Conservation (phyloP, 2,888 invertebrate species). For the Leuctra nigra region DNA sequence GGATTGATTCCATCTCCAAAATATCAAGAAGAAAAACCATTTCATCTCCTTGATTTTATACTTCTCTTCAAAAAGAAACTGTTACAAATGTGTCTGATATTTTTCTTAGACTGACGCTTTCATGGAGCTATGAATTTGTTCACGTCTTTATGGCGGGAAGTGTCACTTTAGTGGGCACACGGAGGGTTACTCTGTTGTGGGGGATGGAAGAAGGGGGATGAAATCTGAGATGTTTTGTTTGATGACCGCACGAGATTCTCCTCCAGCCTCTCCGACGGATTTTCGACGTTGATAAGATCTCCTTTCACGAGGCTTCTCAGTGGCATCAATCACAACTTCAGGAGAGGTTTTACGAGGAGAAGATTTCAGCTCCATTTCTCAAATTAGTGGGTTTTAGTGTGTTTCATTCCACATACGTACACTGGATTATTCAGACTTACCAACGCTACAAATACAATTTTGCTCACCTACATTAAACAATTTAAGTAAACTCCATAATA, state of each 20-base stretch:
- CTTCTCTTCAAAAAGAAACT: too few relatives aligned
- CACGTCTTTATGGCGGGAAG: background rate
- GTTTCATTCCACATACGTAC: too few relatives aligned
- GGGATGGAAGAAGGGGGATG: background rate
- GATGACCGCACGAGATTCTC: background rate
- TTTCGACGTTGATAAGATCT: background rate
- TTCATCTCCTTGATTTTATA: too few relatives aligned
- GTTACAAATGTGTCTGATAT: too few relatives aligned
- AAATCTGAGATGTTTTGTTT: constrained; percentile 8
- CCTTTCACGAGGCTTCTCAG: too few relatives aligned
- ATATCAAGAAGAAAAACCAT: too few relatives aligned
- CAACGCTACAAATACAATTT: too few relatives aligned
- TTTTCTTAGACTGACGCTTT: too few relatives aligned
- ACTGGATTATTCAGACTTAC: too few relatives aligned
- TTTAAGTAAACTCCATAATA: too few relatives aligned
- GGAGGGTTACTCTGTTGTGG: background rate
- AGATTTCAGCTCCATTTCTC: background rate
- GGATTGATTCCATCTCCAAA: too few relatives aligned
- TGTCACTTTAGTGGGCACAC: constrained; percentile 10
- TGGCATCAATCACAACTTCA: background rate
- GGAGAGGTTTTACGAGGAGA: background rate
- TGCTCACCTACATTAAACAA: too few relatives aligned
- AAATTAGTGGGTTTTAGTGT: background rate
- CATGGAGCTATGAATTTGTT: constrained; percentile 4
- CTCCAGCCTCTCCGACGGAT: background rate